phyloP scores from a whole-genome alignment of 2,113 vertebrate genomes.

The mouse (Mus musculus) region DNA sequence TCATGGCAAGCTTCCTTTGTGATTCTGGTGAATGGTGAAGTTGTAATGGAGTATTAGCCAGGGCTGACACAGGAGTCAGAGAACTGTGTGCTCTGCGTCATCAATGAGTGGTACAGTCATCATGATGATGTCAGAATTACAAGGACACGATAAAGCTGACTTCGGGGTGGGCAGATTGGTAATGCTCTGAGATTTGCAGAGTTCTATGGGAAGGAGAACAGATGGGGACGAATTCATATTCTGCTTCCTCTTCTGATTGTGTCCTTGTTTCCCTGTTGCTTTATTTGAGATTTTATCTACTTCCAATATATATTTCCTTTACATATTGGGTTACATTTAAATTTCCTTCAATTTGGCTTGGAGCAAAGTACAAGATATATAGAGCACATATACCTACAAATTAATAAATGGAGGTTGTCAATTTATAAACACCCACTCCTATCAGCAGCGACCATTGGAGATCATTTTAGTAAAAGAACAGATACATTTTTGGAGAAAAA shows the following conservation, averaged over 20 bases:
- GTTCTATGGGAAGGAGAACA: not conserved
- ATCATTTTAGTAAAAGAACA: not conserved
- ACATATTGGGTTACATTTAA: not conserved
- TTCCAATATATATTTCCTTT: not conserved
- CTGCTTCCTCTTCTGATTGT: not conserved
- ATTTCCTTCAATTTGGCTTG: not conserved
- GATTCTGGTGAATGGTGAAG: not conserved
- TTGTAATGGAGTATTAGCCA: too few relatives aligned
- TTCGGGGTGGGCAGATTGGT: rapidly evolving
- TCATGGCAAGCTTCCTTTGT: not conserved
- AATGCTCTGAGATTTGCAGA: not conserved
- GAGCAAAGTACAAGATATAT: not conserved
- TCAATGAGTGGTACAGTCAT: rapidly evolving
- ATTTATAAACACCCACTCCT: not conserved
- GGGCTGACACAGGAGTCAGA: not conserved
- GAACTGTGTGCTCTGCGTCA: rapidly evolving
- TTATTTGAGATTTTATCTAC: not conserved
- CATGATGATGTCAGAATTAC: not conserved
- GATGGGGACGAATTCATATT: too few relatives aligned
- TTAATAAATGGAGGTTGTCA: not conserved
- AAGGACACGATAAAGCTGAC: not conserved
- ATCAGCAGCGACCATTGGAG: not conserved
- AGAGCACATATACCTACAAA: not conserved
- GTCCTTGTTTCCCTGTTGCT: not conserved
- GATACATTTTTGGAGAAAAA: not conserved